Percentiles rank a stretch among this genome's conserved stretches.
Conservation (phyloP, 92 coral and sea anemone species). For the Epizoanthus ramosus region DNA sequence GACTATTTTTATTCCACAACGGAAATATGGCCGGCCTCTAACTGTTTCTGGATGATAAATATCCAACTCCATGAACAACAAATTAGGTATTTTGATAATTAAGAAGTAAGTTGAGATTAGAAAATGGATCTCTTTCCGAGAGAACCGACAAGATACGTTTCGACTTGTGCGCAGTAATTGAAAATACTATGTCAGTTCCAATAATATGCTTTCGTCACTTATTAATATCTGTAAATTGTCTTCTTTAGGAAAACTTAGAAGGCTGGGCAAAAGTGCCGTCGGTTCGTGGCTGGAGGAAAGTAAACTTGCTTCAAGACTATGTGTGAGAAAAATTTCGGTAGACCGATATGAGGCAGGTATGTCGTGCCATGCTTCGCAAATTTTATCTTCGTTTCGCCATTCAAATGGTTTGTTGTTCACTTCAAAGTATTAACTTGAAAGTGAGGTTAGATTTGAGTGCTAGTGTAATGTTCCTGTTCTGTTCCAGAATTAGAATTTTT, state of each 20-base stretch:
- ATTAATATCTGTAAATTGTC: slow-evolving; percentile 21
- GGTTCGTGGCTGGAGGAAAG: slow-evolving; percentile 30
- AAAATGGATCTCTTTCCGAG: slow-evolving; percentile 7
- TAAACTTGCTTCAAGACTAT: slow-evolving; percentile 24
- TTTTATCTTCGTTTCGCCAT: neutral
- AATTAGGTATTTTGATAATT: too few species aligned
- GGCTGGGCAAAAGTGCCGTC: neutral
- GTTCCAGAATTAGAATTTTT: neutral
- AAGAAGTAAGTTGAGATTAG: neutral
- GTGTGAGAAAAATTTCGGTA: neutral
- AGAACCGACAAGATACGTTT: slow-evolving; percentile 8
- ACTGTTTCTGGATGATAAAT: too few species aligned
- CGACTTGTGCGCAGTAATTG: neutral
- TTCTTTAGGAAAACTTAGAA: neutral
- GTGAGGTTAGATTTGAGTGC: neutral
- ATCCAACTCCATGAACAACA: too few species aligned
- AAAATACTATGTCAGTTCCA: slow-evolving; percentile 14
- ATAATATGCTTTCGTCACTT: slow-evolving; percentile 42
- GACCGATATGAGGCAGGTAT: slow-evolving; percentile 30
- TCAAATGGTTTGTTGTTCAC: neutral
- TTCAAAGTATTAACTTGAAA: neutral
- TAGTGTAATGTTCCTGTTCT: neutral
- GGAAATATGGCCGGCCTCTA: too few species aligned
- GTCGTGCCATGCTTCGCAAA: neutral
- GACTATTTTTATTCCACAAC: too few species aligned